Percentiles rank a stretch among this genome's conserved stretches.
Evolutionary conservation across 2,113 vertebrate genomes (phyloP).

Genomic region (Aythya baeri): DNA sequence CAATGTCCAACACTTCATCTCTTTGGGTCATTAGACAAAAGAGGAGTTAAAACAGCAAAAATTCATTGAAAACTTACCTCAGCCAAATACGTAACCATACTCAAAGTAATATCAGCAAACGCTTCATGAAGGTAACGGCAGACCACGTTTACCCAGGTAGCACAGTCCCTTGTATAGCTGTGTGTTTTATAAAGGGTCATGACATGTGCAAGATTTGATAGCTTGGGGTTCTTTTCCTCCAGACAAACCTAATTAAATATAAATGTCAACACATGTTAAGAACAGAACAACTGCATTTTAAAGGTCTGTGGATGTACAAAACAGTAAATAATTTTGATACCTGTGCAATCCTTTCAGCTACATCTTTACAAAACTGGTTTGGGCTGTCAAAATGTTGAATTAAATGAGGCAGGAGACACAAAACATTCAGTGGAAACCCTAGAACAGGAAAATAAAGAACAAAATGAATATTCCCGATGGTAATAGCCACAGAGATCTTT

Average conservation of each 20-base stretch:
- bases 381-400: slow-evolving; percentile 96
- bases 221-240: slow-evolving; percentile 94
- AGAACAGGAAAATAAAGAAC: slow-evolving; percentile 44
- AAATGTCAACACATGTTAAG: slow-evolving; percentile 38
- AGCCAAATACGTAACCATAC: slow-evolving; percentile 95
- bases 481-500: not conserved
- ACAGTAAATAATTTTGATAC: slow-evolving; percentile 69
- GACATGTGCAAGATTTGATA: slow-evolving; percentile 96
- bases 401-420: slow-evolving; percentile 96
- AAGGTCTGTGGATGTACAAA: not conserved
- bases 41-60: not conserved
- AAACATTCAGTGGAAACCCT: slow-evolving; percentile 97
- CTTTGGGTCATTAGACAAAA: not conserved
- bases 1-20: not conserved
- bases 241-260: slow-evolving; percentile 88
- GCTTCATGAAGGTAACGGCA: slow-evolving; percentile 98
- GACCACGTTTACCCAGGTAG: slow-evolving; percentile 97
- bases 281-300: not conserved
- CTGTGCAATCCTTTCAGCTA: slow-evolving; percentile 96
- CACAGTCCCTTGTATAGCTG: slow-evolving; percentile 94
- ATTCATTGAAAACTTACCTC: slow-evolving; percentile 81
- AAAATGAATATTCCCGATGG: not conserved
- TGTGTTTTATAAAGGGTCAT: slow-evolving; percentile 98
- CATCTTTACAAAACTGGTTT: slow-evolving; percentile 96
- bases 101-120: slow-evolving; percentile 92